Evolutionary conservation across 1,140 invertebrate genomes (phyloP).

Genomic region (Drosophila repleta): DNA sequence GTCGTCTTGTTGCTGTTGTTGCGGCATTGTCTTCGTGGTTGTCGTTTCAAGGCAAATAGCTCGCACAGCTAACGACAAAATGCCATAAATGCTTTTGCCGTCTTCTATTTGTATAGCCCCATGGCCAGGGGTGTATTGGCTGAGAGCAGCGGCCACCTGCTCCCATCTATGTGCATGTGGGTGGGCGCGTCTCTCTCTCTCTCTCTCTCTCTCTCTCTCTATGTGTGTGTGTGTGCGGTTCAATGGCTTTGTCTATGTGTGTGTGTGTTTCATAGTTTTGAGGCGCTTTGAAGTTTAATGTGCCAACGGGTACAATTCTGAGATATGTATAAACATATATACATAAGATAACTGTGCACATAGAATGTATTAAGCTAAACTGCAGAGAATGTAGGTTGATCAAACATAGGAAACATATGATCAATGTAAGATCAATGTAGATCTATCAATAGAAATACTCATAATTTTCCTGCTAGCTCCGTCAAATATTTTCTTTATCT

Average conservation of each 20-base stretch:
- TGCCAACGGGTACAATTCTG: constrained; percentile 5
- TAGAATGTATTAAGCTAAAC: too few species aligned
- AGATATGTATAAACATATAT: not conserved
- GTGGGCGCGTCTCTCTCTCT: not conserved
- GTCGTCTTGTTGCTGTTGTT: constrained; percentile 28
- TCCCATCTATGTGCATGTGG: not conserved
- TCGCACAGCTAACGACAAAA: constrained; percentile 63
- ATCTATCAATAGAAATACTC: too few species aligned
- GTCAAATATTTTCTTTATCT: too few species aligned
- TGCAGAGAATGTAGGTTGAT: not conserved
- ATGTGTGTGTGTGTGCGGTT: constrained; percentile 5
- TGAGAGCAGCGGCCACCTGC: not conserved
- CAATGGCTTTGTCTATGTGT: not conserved
- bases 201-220: too few species aligned
- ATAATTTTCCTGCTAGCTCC: too few species aligned
- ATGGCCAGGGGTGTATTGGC: not conserved
- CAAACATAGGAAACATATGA: too few species aligned
- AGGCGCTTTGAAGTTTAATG: constrained; percentile 31
- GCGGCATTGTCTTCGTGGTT: constrained; percentile 55
- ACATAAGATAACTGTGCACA: not conserved
- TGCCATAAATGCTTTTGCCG: constrained; percentile 62
- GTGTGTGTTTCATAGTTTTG: constrained; percentile 15
- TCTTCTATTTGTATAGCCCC: constrained; percentile 47
- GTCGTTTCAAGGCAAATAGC: constrained; percentile 62
- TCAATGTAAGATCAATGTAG: too few species aligned